A percentile compares a stretch with the other conserved stretches of the same genome.
Evolutionary conservation across 2,113 vertebrate species (phyloP).

Genomic region (Atractosteus spatula): DNA sequence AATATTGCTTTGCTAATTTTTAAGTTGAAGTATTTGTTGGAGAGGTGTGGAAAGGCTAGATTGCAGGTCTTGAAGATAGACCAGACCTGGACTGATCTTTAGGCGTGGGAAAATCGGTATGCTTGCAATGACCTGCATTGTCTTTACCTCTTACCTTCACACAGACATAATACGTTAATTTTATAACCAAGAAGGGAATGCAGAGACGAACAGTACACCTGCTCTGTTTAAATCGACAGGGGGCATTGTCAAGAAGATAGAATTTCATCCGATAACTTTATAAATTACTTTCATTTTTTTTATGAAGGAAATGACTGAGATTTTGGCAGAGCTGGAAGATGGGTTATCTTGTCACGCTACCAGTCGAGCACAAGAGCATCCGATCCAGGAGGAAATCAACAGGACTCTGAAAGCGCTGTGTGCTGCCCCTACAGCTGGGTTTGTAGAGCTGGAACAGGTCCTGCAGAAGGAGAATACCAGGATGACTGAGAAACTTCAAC

Average conservation of each 20-base stretch:
- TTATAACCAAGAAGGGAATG: no score
- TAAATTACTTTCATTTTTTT: not conserved
- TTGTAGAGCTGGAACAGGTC: conserved; percentile 22
- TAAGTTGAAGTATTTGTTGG: no score
- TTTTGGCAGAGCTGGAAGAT: conserved; percentile 34
- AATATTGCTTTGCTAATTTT: not conserved
- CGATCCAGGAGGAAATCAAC: conserved; percentile 6
- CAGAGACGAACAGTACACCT: no score
- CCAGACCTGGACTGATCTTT: no score
- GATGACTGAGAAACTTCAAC: not conserved
- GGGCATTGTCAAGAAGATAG: no score
- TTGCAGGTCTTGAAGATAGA: no score
- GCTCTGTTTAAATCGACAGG: no score
- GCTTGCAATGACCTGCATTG: no score
- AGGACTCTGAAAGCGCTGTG: conserved; percentile 23
- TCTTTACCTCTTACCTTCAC: no score
- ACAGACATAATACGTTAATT: no score
- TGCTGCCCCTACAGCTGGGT: not conserved
- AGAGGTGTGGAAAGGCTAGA: no score
- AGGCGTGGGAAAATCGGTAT: no score
- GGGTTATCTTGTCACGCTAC: conserved; percentile 1
- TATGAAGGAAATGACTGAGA: conserved; percentile 46
- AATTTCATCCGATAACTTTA: not conserved
- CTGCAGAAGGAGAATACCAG: conserved; percentile 27
- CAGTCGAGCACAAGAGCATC: conserved; percentile 28